A percentile compares a stretch with the other conserved stretches of the same genome.
These are phyloP conservation scores for Junonia oenone DNA, from an alignment of 2,888 invertebrate species.

Conservation along the genomic window DNA sequence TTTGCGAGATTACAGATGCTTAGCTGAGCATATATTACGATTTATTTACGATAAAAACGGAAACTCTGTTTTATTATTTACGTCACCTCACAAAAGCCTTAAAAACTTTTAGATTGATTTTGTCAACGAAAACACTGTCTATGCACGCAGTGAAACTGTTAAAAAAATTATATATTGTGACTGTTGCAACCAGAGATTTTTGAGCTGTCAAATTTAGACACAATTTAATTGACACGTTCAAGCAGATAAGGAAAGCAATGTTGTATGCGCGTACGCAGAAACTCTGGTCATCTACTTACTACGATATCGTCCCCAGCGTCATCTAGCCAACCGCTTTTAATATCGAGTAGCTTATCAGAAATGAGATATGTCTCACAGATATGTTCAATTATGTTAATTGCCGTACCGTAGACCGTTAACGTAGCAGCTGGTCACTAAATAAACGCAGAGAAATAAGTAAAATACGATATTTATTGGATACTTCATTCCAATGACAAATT, in stretches of 20 bases:
- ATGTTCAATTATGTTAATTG: conserved; percentile 19
- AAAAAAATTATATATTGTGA: too few species aligned
- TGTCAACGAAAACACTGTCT: too few species aligned
- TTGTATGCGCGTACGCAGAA: background rate
- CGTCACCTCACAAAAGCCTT: background rate
- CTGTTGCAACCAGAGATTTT: too few species aligned
- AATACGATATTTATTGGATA: background rate
- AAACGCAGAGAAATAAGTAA: conserved; percentile 1
- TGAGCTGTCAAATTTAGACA: too few species aligned
- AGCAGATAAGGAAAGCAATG: too few species aligned
- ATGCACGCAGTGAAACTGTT: too few species aligned
- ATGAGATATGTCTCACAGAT: conserved; percentile 9
- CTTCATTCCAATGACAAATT: conserved; percentile 6
- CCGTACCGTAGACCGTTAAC: conserved; percentile 4
- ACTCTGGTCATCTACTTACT: background rate
- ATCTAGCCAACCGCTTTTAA: background rate
- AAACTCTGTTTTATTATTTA: background rate
- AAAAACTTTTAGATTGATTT: background rate
- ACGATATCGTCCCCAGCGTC: background rate
- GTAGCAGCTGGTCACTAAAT: conserved; percentile 9
- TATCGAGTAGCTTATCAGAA: conserved; percentile 3
- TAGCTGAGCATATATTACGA: background rate
- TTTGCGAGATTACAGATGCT: background rate
- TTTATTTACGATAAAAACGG: background rate
- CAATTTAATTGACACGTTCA: too few species aligned